Evolutionary conservation across 2,888 invertebrate species (phyloP).

Genomic region (Agonopterix subpropinquella): DNA sequence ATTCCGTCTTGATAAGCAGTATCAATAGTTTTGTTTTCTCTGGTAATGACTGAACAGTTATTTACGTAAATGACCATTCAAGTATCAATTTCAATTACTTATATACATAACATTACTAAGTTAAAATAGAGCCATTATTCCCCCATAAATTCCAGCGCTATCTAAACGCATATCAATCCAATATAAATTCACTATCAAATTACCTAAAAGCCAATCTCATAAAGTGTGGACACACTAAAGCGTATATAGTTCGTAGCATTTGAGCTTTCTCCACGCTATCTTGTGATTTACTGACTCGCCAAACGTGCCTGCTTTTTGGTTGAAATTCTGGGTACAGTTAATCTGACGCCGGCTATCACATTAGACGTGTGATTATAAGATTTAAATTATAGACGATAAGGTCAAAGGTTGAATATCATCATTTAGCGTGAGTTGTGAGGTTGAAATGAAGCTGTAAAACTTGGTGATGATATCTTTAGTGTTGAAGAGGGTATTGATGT

Average conservation of each 20-base stretch:
- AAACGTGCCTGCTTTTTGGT: constrained; percentile 35
- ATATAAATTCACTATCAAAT: too few relatives aligned
- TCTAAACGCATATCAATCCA: too few relatives aligned
- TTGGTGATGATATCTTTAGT: neutral
- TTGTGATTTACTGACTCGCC: constrained; percentile 52
- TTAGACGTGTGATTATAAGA: constrained; percentile 3
- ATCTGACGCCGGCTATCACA: constrained; percentile 3
- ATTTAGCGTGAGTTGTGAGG: neutral
- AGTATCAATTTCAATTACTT: too few relatives aligned
- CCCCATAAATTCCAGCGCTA: too few relatives aligned
- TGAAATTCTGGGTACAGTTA: constrained; percentile 16
- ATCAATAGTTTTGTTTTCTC: too few relatives aligned
- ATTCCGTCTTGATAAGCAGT: too few relatives aligned
- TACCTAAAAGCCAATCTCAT: neutral
- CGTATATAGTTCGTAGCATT: constrained; percentile 18
- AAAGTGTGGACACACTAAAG: constrained; percentile 19
- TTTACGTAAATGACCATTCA: too few relatives aligned
- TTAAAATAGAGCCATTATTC: too few relatives aligned
- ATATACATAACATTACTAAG: too few relatives aligned
- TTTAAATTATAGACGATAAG: constrained; percentile 9
- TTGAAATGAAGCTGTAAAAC: constrained; percentile 3
- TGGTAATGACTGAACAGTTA: too few relatives aligned
- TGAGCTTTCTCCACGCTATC: constrained; percentile 47
- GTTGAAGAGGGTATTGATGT: too few relatives aligned
- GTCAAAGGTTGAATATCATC: constrained; percentile 7